Evolutionary conservation across 2,113 vertebrate species (phyloP).

Genomic region (Neolamprologus falcicula): DNA sequence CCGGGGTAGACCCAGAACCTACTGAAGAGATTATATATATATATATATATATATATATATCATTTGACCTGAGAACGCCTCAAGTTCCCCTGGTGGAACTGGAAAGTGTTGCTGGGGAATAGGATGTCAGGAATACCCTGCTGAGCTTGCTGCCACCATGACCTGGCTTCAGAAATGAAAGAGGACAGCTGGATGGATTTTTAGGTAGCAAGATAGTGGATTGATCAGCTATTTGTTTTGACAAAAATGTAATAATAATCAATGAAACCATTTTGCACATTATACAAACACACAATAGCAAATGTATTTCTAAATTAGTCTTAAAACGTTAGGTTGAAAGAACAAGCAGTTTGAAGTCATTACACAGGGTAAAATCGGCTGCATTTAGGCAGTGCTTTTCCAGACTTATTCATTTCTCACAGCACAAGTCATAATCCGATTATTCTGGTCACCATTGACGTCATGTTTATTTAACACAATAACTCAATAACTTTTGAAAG

Average conservation of each 20-base stretch:
- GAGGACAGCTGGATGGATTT: not conserved
- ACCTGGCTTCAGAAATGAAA: not conserved
- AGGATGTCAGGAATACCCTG: not conserved
- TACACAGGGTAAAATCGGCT: not conserved
- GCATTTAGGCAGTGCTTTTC: not conserved
- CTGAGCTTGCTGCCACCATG: not conserved
- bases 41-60: not conserved
- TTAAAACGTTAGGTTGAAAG: not conserved
- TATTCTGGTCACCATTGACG: not conserved
- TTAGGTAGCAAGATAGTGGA: accelerated
- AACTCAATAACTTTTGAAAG: not conserved
- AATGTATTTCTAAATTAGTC: not conserved
- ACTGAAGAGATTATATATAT: not conserved
- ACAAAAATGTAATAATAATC: not conserved
- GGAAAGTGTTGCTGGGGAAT: not conserved
- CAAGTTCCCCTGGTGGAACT: not conserved
- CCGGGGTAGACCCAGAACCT: not conserved
- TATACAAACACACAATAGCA: not conserved
- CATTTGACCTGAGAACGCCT: not conserved
- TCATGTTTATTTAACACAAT: not conserved
- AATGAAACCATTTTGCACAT: not conserved
- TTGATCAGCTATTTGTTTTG: not conserved
- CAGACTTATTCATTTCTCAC: not conserved
- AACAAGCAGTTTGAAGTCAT: not conserved
- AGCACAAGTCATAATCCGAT: not conserved